Evolutionary conservation across 2,797 vertebrate genomes (phyloP).

Genomic region (Poeciliopsis turneri): DNA sequence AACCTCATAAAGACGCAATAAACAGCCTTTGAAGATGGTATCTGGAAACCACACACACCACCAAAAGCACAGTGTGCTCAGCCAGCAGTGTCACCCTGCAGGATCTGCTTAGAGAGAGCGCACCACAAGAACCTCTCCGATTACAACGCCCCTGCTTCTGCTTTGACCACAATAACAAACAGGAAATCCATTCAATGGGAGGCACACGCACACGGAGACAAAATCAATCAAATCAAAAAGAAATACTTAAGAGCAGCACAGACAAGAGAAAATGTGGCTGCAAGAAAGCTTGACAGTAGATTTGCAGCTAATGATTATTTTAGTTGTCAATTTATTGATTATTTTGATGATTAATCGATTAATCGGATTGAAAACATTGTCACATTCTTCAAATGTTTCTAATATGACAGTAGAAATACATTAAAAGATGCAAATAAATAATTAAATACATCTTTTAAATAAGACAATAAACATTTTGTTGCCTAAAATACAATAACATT

Average conservation of each 20-base stretch:
- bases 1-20: constrained; percentile 44
- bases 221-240: constrained; percentile 13
- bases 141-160: constrained; percentile 53
- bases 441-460: no score
- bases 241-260: not conserved
- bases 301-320: no score
- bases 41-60: constrained; percentile 55
- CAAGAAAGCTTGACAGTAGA: constrained; percentile 23
- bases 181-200: constrained; percentile 62
- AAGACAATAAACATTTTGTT: no score
- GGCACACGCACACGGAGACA: constrained; percentile 32
- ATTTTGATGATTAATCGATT: no score
- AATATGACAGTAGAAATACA: no score
- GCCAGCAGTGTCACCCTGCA: constrained; percentile 42
- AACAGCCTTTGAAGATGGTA: constrained; percentile 44
- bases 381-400: no score
- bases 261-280: constrained; percentile 28
- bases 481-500: no score
- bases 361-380: no score
- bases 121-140: constrained; percentile 54
- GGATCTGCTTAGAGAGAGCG: constrained; percentile 47
- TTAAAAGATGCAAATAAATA: no score
- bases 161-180: constrained; percentile 67
- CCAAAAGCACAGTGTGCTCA: constrained; percentile 44
- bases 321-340: not conserved